Evolutionary conservation across 2,797 vertebrate genomes (phyloP), one percentile per base, ranked within the genome.

Genomic region (Botia almorhae): DNA sequence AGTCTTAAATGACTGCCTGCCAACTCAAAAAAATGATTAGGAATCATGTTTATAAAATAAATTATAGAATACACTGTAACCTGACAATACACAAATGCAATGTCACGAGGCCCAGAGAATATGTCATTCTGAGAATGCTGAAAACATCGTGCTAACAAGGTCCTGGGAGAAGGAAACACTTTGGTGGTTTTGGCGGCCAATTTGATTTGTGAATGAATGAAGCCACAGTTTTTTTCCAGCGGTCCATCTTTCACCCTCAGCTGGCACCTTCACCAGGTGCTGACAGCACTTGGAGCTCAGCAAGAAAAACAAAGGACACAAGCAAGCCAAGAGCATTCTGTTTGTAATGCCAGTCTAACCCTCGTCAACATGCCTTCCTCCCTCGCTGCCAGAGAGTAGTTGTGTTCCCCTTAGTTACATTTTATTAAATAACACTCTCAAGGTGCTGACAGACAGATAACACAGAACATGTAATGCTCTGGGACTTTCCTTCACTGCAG

Each of bases 261-360:
- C 60, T 82, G 77, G 80, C 79, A 82, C 50, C 69, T 81, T 46
- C 67, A 70, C 70, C 61, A 81, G 63, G 77, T 81, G 72, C 74
- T 82, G 79, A 79, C 75, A 82, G 74, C 53, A 80, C 46, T 68
- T 39, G 74, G 71, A 71, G 61, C 19, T 23, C 39, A 68, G 73
- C 50, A 76, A 50, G 53, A 76, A 86, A 87, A 86, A 87, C 84
- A 86, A 86, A 85, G 83, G 78, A 68, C 26, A 33, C 39, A 61
- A 33, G 53, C 70, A 77, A 83, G 76, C 86, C 82, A 87, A 85
- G 70, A 86, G 81, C 81, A 83, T 60, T 29, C 33, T 53, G 69
- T 65, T 71, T 74, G 80, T 48, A 76, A 23, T 72, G 73, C 83
- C 82, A 82, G 71, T 51, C 13, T 26, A 64, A 51, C 43, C 14